Evolutionary conservation across 1,140 invertebrate species (phyloP), one percentile per base, ranked within the genome.

Genomic region (Augochlora pura): DNA sequence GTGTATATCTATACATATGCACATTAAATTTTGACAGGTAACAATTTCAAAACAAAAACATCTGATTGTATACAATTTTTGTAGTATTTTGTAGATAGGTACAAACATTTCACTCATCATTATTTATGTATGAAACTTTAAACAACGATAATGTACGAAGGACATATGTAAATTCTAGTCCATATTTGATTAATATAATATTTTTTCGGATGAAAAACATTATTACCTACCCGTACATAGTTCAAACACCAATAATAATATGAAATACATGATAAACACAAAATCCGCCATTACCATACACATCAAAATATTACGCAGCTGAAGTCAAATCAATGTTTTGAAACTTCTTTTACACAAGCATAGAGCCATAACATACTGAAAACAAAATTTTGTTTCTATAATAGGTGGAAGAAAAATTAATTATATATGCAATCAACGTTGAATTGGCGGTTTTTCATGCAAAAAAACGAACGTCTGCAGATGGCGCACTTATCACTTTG

Each of bases 251-350:
- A 91, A 90, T 82, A 89, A 90, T 49, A 92, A 81, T 77, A 91
- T 79, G 80, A 91, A 89, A 87, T 91, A 84, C 80, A 86, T 86
- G 80, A 90, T 88, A 91, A 91, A 90, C 89, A 91, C 85, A 91
- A 70, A 81, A 90, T 89, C 88, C 90, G 91, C 91, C 91, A 92
- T 92, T 91, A 89, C 87, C 87, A 69, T 84, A 67, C 84, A 88
- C 86, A 86, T 90, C 89, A 90, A 92, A 91, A 92, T 87, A 91
- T 89, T 87, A 74, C 78, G 81, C 73, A 81, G 77, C 65, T 63
- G 54, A 66, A 71, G 59, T 88, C 76, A 85, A 81, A 85, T 76
- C 54, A 32, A 60, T 14, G 10, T 21, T 69, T 32, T 60, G 9
- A 42, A 59, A 69, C 12, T 46, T 60, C 32, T n/a, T 49, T 46